Evolutionary conservation across 2,113 vertebrate genomes (phyloP), one percentile per base, ranked within the genome.

Genomic region (Xyrauchen texanus): DNA sequence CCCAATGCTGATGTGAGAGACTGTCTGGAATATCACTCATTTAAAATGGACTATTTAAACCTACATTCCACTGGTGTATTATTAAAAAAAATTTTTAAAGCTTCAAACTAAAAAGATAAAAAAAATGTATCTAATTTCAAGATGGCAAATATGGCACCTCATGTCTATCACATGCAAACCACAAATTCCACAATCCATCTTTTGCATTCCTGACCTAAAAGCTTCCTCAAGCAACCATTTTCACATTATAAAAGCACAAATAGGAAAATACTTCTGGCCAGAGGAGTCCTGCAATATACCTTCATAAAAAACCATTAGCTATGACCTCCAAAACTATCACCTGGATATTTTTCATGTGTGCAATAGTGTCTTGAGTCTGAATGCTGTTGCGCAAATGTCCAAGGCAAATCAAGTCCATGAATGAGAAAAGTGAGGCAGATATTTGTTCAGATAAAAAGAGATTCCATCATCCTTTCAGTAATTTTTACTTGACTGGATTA

Each of bases 171-270:
- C 21, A 34, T 34, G 21, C 21, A 34, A 34, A 34, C 21, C 21
- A 34, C 21, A 34, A 34, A 34, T 34, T 34, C n/a, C n/a, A n/a
- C n/a, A n/a, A n/a, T n/a, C n/a, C n/a, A n/a, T n/a, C n/a, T n/a
- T n/a, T n/a, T n/a, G n/a, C 21, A 34, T 34, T 73, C 34, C 73
- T 10, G 67, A 52, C 64, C 68, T 34, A 61, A 69, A 77, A 51
- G 21, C 42, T 34, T 65, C 49, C 15, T 64, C 15, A 34, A 47
- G 68, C 21, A 34, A 52, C 5, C 34, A 7, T 63, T 63, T 78
- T 60, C 44, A 51, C 70, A 68, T 69, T 82, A n/a, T 81, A 72
- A 80, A 79, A 61, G 79, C 68, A 79, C 46, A 45, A 84, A 52
- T 6, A 49, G n/a, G 71, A 73, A 46, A 58, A 68, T 79, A 62